phyloP scores from a whole-genome alignment of 2,113 vertebrate species.

The Barnardius zonarius region DNA sequence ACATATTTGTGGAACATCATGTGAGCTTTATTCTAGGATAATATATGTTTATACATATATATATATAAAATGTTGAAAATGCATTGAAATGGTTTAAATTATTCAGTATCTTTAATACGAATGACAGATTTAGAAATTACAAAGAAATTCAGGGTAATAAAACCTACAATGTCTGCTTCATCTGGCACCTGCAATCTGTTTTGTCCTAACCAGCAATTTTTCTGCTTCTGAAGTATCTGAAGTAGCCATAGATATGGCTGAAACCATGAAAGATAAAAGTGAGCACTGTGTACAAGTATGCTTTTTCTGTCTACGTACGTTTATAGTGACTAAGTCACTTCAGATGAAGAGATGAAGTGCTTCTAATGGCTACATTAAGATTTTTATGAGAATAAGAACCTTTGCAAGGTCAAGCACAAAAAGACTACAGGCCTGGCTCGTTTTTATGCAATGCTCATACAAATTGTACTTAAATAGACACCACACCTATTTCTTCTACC shows the following conservation, averaged over 20 bases:
- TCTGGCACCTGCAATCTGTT: neutral
- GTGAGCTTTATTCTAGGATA: neutral
- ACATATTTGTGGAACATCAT: neutral
- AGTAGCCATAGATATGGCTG: neutral
- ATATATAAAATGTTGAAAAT: neutral
- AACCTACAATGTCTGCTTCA: neutral
- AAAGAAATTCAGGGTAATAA: neutral
- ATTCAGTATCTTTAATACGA: constrained; percentile 27
- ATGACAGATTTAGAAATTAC: constrained; percentile 21
- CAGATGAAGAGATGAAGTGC: neutral
- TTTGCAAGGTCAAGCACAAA: neutral
- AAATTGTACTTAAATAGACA: neutral
- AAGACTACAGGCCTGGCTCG: neutral
- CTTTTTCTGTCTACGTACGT: neutral
- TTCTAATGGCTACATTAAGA: neutral
- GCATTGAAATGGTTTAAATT: neutral
- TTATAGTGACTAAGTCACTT: neutral
- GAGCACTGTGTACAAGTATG: neutral
- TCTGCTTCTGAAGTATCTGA: neutral
- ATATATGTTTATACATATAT: constrained; percentile 26
- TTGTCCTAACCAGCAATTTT: neutral
- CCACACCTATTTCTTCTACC: neutral
- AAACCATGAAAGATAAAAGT: neutral
- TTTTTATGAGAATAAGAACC: neutral
- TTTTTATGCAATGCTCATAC: neutral